Evolutionary conservation across 2,797 vertebrate genomes (phyloP).

Genomic region (Muraenolepis orangiensis): DNA sequence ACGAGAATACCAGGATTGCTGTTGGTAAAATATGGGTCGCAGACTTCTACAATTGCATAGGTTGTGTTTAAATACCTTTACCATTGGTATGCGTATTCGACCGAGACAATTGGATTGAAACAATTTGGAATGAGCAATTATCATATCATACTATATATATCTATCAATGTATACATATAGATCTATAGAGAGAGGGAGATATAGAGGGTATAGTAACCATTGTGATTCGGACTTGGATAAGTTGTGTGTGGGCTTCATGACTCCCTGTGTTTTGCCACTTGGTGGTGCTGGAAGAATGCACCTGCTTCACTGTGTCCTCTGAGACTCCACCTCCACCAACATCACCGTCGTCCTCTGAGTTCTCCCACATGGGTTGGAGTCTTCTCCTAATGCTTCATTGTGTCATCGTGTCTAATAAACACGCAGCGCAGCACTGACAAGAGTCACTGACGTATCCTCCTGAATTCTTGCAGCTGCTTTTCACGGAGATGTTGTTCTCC

Average conservation of each 20-base stretch:
- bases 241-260: background rate
- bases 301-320: conserved; percentile 10
- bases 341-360: background rate
- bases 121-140: background rate
- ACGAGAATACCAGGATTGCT: too few species aligned
- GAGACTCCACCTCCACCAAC: background rate
- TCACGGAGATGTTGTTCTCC: too few species aligned
- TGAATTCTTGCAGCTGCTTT: background rate
- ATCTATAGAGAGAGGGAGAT: too few species aligned
- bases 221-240: background rate
- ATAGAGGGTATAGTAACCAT: too few species aligned
- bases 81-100: too few species aligned
- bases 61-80: too few species aligned
- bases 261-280: conserved; percentile 52
- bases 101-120: background rate
- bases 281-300: conserved; percentile 71
- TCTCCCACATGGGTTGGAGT: background rate
- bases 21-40: background rate
- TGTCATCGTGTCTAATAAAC: background rate
- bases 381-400: background rate
- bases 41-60: background rate
- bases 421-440: background rate
- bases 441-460: background rate
- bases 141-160: too few species aligned
- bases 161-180: too few species aligned